Evolutionary conservation across 2,113 vertebrate genomes (phyloP), one percentile per base, ranked within the genome.

Genomic region (Verasper variegatus): DNA sequence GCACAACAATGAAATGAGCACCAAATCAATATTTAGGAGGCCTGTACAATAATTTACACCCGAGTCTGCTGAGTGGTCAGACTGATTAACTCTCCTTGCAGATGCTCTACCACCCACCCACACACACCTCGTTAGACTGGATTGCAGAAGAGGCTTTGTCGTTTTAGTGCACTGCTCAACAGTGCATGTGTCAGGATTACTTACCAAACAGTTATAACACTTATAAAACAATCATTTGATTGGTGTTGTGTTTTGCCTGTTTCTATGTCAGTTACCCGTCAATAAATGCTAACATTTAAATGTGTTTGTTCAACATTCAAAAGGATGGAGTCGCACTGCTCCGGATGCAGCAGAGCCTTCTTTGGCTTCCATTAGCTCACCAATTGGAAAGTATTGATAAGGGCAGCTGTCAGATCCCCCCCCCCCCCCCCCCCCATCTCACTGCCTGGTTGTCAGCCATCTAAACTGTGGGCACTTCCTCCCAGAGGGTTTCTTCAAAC

Each of bases 191-290:
- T 24, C 49, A 23, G 27, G 35, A 40, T 60, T 51, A 49, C 20
- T 64, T 35, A 76, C 59, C 59, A 78, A 70, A 73, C 1, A 52
- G n/a, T n/a, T n/a, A n/a, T n/a, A n/a, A n/a, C n/a, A n/a, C n/a
- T n/a, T n/a, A n/a, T n/a, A n/a, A n/a, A n/a, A n/a, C n/a, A n/a
- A n/a, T 31, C 4, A 17, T 64, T 31, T 47, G 24, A 54, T 27
- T 31, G 6, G 0, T 9, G 15, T 15, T 11, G 8, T 42, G 14
- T 31, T n/a, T 49, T 20, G 13, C 2, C 31, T 37, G n/a, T 23
- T 63, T 27, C 3, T 27, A 27, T 63, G 56, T 58, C 56, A 58
- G 55, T 8, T 12, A 42, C 12, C 15, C 21, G 3, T 24, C 61
- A 24, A 14, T 13, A 31, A 31, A 64, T 24, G 11, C 18, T 69